Conservation (phyloP, 2,797 vertebrate genomes). For the Gadopsis bispinosus region DNA sequence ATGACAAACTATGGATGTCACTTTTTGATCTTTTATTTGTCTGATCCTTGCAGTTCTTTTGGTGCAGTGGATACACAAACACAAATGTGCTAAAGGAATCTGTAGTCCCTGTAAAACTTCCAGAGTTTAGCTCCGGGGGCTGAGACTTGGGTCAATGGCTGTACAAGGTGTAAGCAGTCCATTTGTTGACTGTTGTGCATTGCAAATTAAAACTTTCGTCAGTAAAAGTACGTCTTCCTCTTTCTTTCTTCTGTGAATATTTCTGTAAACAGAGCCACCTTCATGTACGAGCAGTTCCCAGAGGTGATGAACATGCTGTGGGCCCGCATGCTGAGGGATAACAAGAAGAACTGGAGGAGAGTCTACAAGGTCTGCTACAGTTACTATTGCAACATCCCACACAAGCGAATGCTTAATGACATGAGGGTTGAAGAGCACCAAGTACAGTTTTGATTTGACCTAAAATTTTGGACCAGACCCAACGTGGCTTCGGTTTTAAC, state of each 20-base stretch:
- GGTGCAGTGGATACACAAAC: neutral
- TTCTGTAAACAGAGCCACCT: constrained; percentile 84
- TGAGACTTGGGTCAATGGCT: neutral
- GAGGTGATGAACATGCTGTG: constrained; percentile 99
- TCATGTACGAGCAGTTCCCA: constrained; percentile 99
- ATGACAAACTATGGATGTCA: neutral
- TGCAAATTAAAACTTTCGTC: neutral
- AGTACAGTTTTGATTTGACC: constrained; percentile 17
- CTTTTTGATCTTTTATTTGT: neutral
- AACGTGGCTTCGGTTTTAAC: neutral
- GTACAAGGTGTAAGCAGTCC: neutral
- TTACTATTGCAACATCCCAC: constrained; percentile 16
- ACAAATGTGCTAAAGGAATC: neutral
- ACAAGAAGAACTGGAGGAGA: constrained; percentile 99
- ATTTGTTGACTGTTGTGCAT: constrained; percentile 4
- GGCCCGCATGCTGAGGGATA: constrained; percentile 97
- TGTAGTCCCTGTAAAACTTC: neutral
- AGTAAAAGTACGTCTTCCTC: neutral
- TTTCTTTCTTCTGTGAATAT: constrained; percentile 37
- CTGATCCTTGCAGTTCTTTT: neutral
- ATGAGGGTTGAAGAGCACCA: neutral
- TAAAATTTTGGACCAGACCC: neutral
- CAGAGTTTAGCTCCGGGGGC: neutral
- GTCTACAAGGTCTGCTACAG: constrained; percentile 93
- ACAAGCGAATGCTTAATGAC: constrained; percentile 18